Conservation (phyloP, 2,797 vertebrate genomes). For the Galagoides demidoff region DNA sequence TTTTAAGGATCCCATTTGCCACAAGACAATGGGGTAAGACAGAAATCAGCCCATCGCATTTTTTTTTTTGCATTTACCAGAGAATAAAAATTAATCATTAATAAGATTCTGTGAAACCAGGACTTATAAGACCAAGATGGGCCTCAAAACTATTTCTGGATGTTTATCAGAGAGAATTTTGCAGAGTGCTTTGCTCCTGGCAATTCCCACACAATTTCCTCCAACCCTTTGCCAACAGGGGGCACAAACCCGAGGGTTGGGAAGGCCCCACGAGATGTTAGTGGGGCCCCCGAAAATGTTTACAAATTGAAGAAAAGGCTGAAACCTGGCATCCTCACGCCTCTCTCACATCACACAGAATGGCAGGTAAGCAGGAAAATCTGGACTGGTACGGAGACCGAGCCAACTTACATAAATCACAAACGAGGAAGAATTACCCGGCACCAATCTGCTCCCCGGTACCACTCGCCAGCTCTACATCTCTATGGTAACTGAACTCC, state of each 20-base stretch:
- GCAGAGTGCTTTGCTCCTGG: background rate
- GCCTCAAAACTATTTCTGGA: background rate
- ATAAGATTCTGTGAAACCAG: background rate
- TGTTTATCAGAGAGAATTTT: background rate
- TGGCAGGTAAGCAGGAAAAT: slow-evolving; percentile 91
- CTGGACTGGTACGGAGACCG: slow-evolving; percentile 73
- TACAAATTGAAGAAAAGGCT: slow-evolving; percentile 85
- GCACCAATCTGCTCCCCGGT: slow-evolving; percentile 80
- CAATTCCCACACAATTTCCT: background rate
- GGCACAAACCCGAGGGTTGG: background rate
- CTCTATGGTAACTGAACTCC: slow-evolving; percentile 86
- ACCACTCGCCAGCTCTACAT: slow-evolving; percentile 81
- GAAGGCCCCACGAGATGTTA: background rate
- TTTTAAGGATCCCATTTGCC: background rate
- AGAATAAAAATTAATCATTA: background rate
- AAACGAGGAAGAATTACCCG: slow-evolving; percentile 80
- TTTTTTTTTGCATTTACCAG: background rate
- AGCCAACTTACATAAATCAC: slow-evolving; percentile 81
- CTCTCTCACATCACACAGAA: slow-evolving; percentile 89
- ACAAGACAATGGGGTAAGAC: background rate
- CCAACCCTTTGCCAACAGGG: slow-evolving; percentile 19
- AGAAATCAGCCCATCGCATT: background rate
- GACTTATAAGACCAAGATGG: background rate
- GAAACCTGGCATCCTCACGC: slow-evolving; percentile 86
- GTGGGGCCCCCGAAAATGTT: slow-evolving; percentile 79